phyloP scores from a whole-genome alignment of 2,797 vertebrate genomes.

The Buceros bicornis region DNA sequence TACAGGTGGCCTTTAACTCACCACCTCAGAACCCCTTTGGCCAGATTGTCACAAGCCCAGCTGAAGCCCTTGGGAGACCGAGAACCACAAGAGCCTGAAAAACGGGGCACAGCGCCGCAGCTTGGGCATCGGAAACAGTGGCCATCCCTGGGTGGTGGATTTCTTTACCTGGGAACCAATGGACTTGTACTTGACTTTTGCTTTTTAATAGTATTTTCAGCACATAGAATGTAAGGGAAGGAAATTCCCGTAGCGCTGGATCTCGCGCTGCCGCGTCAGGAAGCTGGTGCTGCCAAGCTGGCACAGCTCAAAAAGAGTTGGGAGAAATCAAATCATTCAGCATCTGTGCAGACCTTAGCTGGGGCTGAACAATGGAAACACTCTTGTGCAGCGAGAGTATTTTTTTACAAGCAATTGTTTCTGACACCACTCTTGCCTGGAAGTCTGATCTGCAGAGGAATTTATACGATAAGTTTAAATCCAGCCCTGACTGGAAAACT shows the following conservation, averaged over 20 bases:
- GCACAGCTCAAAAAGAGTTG: neutral
- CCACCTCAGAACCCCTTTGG: neutral
- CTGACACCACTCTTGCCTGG: conserved; percentile 14
- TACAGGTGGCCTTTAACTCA: neutral
- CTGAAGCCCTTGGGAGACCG: neutral
- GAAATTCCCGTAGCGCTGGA: neutral
- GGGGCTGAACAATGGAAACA: neutral
- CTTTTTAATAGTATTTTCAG: conserved; percentile 30
- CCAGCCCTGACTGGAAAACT: conserved; percentile 46
- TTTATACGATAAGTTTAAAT: conserved; percentile 31
- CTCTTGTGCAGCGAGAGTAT: neutral
- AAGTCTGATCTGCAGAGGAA: conserved; percentile 33
- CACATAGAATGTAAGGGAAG: neutral
- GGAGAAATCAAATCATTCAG: neutral
- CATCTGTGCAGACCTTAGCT: neutral
- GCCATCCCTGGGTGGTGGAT: neutral
- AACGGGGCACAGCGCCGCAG: accelerated
- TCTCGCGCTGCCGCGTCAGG: neutral
- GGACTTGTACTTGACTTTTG: conserved; percentile 26
- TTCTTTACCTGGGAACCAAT: neutral
- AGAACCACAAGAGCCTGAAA: neutral
- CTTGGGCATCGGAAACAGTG: accelerated
- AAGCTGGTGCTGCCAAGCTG: conserved; percentile 9
- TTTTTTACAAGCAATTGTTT: neutral
- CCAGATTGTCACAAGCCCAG: neutral